A percentile compares a stretch with the other conserved stretches of the same genome.
These are phyloP conservation scores for Trisateles emortualis DNA, from an alignment of 2,888 invertebrate species.

Conservation along the genomic window DNA sequence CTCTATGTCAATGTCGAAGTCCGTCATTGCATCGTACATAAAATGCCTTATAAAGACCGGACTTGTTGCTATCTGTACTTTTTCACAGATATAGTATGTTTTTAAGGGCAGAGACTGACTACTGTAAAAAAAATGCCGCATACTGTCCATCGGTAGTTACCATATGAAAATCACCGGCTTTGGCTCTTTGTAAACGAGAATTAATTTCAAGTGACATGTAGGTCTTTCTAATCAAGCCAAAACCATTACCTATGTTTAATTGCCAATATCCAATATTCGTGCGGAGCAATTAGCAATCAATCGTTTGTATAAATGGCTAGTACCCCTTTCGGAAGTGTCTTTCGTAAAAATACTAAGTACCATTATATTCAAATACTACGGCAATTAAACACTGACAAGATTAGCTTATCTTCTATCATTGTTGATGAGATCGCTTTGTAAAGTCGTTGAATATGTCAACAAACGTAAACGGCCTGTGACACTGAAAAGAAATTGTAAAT, in stretches of 20 bases:
- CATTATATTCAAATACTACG: slow-evolving; percentile 18
- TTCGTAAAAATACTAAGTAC: slow-evolving; percentile 7
- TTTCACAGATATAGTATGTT: too few relatives aligned
- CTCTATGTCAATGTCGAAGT: too few relatives aligned
- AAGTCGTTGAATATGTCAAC: slow-evolving; percentile 20
- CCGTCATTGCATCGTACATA: too few relatives aligned
- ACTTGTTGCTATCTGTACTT: too few relatives aligned
- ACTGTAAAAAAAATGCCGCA: too few relatives aligned
- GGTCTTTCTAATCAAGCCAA: slow-evolving; percentile 19
- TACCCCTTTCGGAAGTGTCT: background rate
- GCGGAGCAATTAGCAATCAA: slow-evolving; percentile 14
- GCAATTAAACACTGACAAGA: slow-evolving; percentile 33
- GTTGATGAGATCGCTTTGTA: slow-evolving; percentile 28
- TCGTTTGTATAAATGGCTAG: slow-evolving; percentile 13
- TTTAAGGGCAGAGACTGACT: too few relatives aligned
- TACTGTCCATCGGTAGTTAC: too few relatives aligned
- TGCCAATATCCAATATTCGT: background rate
- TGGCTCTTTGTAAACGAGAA: background rate
- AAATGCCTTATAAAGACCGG: too few relatives aligned
- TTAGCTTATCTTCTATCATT: slow-evolving; percentile 31
- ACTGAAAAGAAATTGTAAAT: background rate
- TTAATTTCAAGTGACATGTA: slow-evolving; percentile 5
- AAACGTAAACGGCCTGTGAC: background rate
- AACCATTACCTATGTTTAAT: background rate
- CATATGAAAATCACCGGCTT: too few relatives aligned